These are phyloP conservation scores for Hirtodrosophila trivittata DNA, from an alignment of 2,888 invertebrate genomes.

Conservation along the genomic window DNA sequence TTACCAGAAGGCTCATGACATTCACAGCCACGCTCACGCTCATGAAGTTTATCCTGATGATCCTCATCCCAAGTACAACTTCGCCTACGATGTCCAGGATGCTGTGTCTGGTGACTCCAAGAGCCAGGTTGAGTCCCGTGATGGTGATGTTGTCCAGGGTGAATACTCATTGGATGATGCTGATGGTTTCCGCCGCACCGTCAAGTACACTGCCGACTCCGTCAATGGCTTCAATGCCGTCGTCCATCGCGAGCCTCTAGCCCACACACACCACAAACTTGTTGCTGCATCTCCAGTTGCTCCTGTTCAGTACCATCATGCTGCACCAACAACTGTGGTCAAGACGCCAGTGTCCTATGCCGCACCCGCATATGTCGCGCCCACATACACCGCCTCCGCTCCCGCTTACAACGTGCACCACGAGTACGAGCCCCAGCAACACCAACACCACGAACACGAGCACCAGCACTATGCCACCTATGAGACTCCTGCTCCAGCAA, in stretches of 20 bases:
- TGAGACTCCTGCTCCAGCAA: conserved; percentile 60
- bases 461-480: conserved; percentile 64
- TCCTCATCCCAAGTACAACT: conserved; percentile 81
- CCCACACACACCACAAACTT: conserved; percentile 64
- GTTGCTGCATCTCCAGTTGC: conserved; percentile 50
- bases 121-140: conserved; percentile 82
- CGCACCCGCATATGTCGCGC: conserved; percentile 60
- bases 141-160: conserved; percentile 83
- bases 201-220: conserved; percentile 83
- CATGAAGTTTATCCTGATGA: conserved; percentile 78
- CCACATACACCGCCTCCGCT: conserved; percentile 45
- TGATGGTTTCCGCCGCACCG: conserved; percentile 82
- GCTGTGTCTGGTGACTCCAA: conserved; percentile 82
- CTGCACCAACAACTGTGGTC: conserved; percentile 47
- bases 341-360: conserved; percentile 57
- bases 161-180: conserved; percentile 83
- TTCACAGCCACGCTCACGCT: conserved; percentile 55
- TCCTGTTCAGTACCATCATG: conserved; percentile 72
- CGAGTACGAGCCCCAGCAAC: conserved; percentile 55
- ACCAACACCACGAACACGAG: conserved; percentile 51
- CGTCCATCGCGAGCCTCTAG: conserved; percentile 80
- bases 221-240: conserved; percentile 83
- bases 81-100: conserved; percentile 83
- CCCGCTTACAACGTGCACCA: conserved; percentile 41
- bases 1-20: conserved; percentile 71